These are phyloP conservation scores for Ooceraea biroi DNA, from an alignment of 1,140 invertebrate genomes.

Conservation along the genomic window DNA sequence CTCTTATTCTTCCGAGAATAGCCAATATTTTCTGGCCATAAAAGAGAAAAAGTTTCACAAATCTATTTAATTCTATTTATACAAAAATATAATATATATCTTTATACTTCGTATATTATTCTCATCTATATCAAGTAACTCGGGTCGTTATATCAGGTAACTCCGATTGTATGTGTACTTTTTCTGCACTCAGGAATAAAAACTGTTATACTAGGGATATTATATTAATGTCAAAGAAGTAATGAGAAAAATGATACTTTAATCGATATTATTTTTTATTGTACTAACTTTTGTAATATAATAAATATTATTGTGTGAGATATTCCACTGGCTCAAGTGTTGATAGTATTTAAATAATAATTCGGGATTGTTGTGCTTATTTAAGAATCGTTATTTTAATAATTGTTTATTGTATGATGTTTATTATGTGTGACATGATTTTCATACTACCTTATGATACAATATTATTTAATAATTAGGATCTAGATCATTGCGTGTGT, in stretches of 20 bases:
- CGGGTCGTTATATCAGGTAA: neutral
- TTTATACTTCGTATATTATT: conserved; percentile 7
- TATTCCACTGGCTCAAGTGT: neutral
- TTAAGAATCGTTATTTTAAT: conserved; percentile 34
- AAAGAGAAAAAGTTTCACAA: neutral
- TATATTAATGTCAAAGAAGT: neutral
- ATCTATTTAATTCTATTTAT: neutral
- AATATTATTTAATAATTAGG: conserved; percentile 22
- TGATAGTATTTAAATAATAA: neutral
- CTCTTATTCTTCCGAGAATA: conserved; percentile 90
- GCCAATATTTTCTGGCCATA: conserved; percentile 89
- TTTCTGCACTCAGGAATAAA: conserved; percentile 7
- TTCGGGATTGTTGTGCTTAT: neutral
- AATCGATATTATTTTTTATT: conserved; percentile 6
- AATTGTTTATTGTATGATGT: conserved; percentile 14
- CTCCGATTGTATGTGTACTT: conserved; percentile 6
- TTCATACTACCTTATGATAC: neutral
- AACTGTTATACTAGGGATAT: neutral
- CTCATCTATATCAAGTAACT: neutral
- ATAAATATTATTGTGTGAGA: conserved; percentile 17
- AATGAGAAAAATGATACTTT: neutral
- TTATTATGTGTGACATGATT: neutral
- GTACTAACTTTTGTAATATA: conserved; percentile 11
- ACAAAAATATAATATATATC: neutral
- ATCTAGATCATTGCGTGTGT: conserved; percentile 28